Base-by-base conservation (phyloP, 2,888 invertebrate genomes). In the Asteroscopus sphinx region DNA sequence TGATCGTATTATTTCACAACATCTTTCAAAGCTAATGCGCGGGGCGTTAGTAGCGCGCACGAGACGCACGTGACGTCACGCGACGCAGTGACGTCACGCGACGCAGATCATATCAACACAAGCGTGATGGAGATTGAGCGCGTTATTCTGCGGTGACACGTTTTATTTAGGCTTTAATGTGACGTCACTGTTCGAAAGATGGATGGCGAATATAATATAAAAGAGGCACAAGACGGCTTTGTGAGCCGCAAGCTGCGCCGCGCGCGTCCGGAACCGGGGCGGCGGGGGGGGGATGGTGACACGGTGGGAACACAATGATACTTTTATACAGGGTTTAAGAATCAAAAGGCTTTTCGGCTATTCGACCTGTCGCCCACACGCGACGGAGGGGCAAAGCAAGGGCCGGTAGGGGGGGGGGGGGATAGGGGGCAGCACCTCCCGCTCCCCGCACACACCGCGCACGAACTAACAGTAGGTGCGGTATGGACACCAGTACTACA, bases 141-240 rank as follows among this genome's bases (percentile, higher is more conserved):
- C 79, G 79, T 83, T 78, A 80, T 80, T 68, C 74, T 56, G 60
- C 73, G 65, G 76, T 80, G 80, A 80, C 81, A 76, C 77, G 71
- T 79, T 85, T 81, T 84, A 85, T 84, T 85, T 81, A 79, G 73
- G 79, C 77, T 77, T 81, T 82, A 82, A 82, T 81, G 82, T 83
- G 80, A 83, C 80, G 80, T 80, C 82, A 80, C 77, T 65, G 80
- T 73, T 79, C 67, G 77, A 81, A 83, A 84, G 84, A 83, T 83
- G 83, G 81, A 85, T 85, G 80, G 76, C 73, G 65, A 78, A 80
- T 81, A 82, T 83, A 83, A 85, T 83, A 85, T 83, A 84, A 85
- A 79, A 72, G 81, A 73, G 77, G 77, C 79, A 61, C 65, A 62
- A 79, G 76, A 76, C 71, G 77, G 82, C 84, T 81, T 83, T 84